These are phyloP conservation scores for Vimba vimba DNA, from an alignment of 2,113 vertebrate genomes.

Conservation along the genomic window DNA sequence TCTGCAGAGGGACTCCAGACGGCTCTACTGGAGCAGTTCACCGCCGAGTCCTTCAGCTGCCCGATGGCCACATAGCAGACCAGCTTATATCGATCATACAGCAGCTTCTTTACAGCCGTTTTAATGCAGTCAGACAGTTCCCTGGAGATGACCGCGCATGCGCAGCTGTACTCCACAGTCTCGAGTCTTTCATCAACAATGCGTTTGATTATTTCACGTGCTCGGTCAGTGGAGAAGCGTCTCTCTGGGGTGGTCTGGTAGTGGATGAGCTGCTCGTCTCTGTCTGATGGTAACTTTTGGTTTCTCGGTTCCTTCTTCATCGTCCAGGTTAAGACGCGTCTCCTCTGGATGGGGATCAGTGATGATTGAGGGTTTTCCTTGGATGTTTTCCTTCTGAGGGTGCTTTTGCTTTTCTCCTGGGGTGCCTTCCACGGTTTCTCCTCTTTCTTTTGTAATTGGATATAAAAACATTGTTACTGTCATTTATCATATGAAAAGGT, in stretches of 20 bases:
- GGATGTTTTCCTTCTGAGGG: neutral
- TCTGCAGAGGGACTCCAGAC: slow-evolving; percentile 61
- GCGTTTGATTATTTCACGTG: slow-evolving; percentile 46
- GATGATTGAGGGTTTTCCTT: slow-evolving; percentile 3
- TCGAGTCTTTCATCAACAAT: slow-evolving; percentile 54
- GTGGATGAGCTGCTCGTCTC: neutral
- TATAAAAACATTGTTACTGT: neutral
- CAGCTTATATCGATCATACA: slow-evolving; percentile 63
- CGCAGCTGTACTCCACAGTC: slow-evolving; percentile 43
- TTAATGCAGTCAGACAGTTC: slow-evolving; percentile 59
- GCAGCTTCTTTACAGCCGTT: slow-evolving; percentile 48
- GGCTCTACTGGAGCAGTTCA: slow-evolving; percentile 60
- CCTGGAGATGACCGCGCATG: slow-evolving; percentile 38
- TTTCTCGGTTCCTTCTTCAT: neutral
- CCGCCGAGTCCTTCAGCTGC: slow-evolving; percentile 43
- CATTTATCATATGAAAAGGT: neutral
- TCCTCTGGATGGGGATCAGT: neutral
- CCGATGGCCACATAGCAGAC: slow-evolving; percentile 60
- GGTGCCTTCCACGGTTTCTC: neutral
- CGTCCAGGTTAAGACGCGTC: neutral
- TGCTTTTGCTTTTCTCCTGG: neutral
- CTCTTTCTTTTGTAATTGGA: neutral
- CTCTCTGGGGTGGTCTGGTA: slow-evolving; percentile 46
- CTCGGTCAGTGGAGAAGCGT: slow-evolving; percentile 52
- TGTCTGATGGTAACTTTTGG: neutral